Percentiles rank a stretch among this genome's conserved stretches.
phyloP scores from a whole-genome alignment of 2,113 vertebrate genomes.

The Callionymus lyra region DNA sequence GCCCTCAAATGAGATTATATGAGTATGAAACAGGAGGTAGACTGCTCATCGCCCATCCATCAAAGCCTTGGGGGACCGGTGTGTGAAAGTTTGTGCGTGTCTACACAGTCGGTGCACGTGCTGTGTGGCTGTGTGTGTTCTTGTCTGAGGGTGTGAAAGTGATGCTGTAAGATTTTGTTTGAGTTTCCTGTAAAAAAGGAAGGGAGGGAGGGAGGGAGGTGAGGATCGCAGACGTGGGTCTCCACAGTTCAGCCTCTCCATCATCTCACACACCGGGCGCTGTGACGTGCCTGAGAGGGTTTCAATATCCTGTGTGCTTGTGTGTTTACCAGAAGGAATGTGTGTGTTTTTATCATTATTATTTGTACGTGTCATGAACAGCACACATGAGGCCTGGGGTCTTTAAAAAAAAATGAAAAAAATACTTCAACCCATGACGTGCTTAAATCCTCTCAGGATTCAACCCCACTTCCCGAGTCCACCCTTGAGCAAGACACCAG shows the following conservation, averaged over 20 bases:
- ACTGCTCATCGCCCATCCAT: constrained; percentile 68
- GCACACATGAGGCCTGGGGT: constrained; percentile 28
- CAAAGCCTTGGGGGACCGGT: constrained; percentile 62
- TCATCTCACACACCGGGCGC: constrained; percentile 48
- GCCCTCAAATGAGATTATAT: constrained; percentile 67
- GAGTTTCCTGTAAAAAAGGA: constrained; percentile 27
- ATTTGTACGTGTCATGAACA: constrained; percentile 46
- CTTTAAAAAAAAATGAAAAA: constrained; percentile 7
- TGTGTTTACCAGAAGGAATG: constrained; percentile 40
- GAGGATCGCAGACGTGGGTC: constrained; percentile 44
- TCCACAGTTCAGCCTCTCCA: constrained; percentile 62
- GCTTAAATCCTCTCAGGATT: not conserved
- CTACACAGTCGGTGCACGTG: constrained; percentile 28
- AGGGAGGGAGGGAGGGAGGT: too few species aligned
- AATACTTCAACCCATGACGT: constrained; percentile 5
- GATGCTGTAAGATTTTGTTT: constrained; percentile 12
- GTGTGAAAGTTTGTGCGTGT: constrained; percentile 37
- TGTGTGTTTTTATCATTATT: constrained; percentile 55
- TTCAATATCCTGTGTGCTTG: constrained; percentile 55
- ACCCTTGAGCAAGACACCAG: constrained; percentile 20
- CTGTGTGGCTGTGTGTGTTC: constrained; percentile 30
- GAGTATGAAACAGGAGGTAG: constrained; percentile 55
- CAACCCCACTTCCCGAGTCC: not conserved
- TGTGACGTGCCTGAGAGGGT: constrained; percentile 62
- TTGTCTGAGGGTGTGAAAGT: constrained; percentile 31